These are phyloP conservation scores for Agapetus fuscipes DNA, from an alignment of 2,888 invertebrate genomes.

Conservation along the genomic window DNA sequence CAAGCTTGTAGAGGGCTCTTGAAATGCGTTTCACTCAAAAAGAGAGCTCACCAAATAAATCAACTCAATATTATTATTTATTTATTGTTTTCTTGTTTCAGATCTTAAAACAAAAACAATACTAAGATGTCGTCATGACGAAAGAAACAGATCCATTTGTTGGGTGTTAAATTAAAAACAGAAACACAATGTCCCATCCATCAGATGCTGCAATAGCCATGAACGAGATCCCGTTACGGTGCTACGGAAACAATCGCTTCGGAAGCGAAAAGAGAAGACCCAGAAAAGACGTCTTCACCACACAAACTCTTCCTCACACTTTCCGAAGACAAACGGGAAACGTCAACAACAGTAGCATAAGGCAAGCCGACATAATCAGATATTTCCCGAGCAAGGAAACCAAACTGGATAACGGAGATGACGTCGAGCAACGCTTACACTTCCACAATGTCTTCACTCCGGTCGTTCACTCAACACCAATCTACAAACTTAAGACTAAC, in stretches of 20 bases:
- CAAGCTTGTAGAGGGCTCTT: too few relatives aligned
- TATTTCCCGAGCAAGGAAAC: constrained; percentile 12
- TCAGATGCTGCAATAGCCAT: too few relatives aligned
- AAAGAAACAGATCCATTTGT: too few relatives aligned
- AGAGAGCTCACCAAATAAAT: too few relatives aligned
- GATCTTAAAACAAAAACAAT: too few relatives aligned
- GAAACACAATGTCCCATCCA: too few relatives aligned
- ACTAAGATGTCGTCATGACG: too few relatives aligned
- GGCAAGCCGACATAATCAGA: constrained; percentile 20
- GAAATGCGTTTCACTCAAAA: too few relatives aligned
- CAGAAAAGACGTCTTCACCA: constrained; percentile 11
- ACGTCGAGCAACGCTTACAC: constrained; percentile 11
- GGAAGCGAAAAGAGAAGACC: constrained; percentile 17
- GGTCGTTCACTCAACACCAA: constrained; percentile 19
- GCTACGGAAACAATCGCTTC: constrained; percentile 11
- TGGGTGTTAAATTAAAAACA: too few relatives aligned
- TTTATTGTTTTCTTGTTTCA: too few relatives aligned
- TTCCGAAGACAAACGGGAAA: constrained; percentile 5
- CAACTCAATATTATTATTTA: too few relatives aligned
- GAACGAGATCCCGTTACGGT: too few relatives aligned
- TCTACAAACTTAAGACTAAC: constrained; percentile 10
- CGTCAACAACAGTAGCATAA: constrained; percentile 13
- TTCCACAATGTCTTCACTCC: constrained; percentile 18
- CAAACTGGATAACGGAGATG: constrained; percentile 5
- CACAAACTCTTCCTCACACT: constrained; percentile 18